Evolutionary conservation across 2,888 invertebrate species (phyloP).

Genomic region (Oligia fasciuncula): DNA sequence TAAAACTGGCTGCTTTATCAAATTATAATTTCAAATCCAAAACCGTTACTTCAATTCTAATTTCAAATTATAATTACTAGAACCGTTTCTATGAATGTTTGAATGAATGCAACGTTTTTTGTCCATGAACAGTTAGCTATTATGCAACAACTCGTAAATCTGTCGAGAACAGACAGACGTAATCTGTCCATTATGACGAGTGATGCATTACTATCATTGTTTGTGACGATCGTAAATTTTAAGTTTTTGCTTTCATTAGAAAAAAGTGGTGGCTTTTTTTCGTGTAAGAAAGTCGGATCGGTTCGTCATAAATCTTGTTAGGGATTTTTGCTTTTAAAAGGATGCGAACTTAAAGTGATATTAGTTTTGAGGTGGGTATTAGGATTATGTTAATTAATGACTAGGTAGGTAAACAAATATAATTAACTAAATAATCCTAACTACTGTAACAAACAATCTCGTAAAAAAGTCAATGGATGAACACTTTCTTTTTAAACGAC

Average conservation of each 20-base stretch:
- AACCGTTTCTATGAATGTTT: slow-evolving; percentile 53
- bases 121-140: slow-evolving; percentile 71
- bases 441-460: background rate
- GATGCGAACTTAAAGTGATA: slow-evolving; percentile 24
- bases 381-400: slow-evolving; percentile 16
- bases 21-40: slow-evolving; percentile 50
- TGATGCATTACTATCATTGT: slow-evolving; percentile 88
- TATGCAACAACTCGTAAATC: slow-evolving; percentile 86
- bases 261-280: slow-evolving; percentile 57
- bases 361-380: slow-evolving; percentile 4
- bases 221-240: slow-evolving; percentile 81
- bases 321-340: slow-evolving; percentile 37
- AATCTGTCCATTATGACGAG: slow-evolving; percentile 89
- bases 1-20: slow-evolving; percentile 28
- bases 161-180: slow-evolving; percentile 80
- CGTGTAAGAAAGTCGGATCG: slow-evolving; percentile 57
- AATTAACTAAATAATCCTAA: background rate
- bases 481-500: background rate
- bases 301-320: slow-evolving; percentile 61
- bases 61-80: slow-evolving; percentile 61
- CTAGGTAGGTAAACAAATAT: background rate
- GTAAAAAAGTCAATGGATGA: too few species aligned
- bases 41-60: slow-evolving; percentile 55
- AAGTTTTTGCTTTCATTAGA: slow-evolving; percentile 67
- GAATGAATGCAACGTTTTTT: slow-evolving; percentile 64